Evolutionary conservation across 1,140 invertebrate species (phyloP), one percentile per base, ranked within the genome.

Genomic region (Intoshia linei): DNA sequence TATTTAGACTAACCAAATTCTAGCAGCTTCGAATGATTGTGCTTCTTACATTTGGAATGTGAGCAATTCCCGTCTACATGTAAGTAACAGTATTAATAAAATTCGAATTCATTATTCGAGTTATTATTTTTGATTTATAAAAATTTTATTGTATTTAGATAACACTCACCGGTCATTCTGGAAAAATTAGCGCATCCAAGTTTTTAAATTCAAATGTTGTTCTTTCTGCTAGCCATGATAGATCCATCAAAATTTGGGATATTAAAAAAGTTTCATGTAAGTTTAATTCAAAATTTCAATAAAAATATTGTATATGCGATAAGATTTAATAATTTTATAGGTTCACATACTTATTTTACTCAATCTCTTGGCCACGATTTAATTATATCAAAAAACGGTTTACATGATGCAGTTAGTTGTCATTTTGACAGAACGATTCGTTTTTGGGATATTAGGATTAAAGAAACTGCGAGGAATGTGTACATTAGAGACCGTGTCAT

Each of bases 241-340:
- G 83, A 43, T 90, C 81, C 22, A 58, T 95, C 19, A 92, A 92
- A 66, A 71, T 92, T 45, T 92, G 81, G 81, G 83, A 93, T 59
- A 65, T 92, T 18, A 66, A 72, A 43, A 78, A 72, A 60, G 68
- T 70, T 63, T 73, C 74, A 42, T 90, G 81, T 79, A 63, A 73
- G 73, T 4, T 20, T 2, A 25, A 17, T n/a, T 4, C 17, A 24
- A 18, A 22, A 15, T 20, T 10, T 3, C 1, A 10, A 31, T 18
- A 35, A 4, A 4, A 11, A 21, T 30, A 4, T 22, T 38, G 13
- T 31, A 19, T 38, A 18, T 19, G n/a, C n/a, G n/a, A n/a, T n/a
- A n/a, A n/a, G n/a, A n/a, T n/a, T n/a, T n/a, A n/a, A n/a, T n/a
- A n/a, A n/a, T 30, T 41, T 43, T 42, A 14, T 57, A 77, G 75